These are phyloP conservation scores for Sandelia bainsii DNA, from an alignment of 2,797 vertebrate species.

Conservation along the genomic window DNA sequence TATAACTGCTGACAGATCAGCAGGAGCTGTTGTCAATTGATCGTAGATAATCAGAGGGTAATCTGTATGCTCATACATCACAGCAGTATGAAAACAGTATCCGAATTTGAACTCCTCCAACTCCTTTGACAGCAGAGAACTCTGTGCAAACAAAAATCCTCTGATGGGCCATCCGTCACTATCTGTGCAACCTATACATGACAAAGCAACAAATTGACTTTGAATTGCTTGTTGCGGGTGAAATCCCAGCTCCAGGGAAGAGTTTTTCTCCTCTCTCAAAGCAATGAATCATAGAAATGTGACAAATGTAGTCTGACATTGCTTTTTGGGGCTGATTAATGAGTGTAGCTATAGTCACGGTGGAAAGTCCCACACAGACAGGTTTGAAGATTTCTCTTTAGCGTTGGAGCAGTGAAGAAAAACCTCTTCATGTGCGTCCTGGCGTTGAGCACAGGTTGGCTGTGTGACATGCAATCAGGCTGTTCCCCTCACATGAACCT, in stretches of 20 bases:
- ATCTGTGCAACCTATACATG: conserved; percentile 71
- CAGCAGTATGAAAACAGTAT: conserved; percentile 36
- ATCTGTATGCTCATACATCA: conserved; percentile 59
- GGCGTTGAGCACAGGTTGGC: conserved; percentile 51
- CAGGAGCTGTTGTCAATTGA: conserved; percentile 60
- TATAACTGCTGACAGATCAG: conserved; percentile 35
- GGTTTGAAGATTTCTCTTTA: conserved; percentile 70
- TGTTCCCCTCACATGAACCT: conserved; percentile 64
- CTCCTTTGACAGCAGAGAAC: conserved; percentile 38
- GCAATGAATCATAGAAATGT: conserved; percentile 84
- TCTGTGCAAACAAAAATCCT: conserved; percentile 63
- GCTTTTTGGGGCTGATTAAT: conserved; percentile 84
- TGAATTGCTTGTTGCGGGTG: conserved; percentile 79
- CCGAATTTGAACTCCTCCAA: conserved; percentile 38
- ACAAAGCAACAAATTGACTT: conserved; percentile 83
- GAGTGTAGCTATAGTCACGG: conserved; percentile 74
- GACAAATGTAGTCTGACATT: conserved; percentile 81
- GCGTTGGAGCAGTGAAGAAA: conserved; percentile 67
- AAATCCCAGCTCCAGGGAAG: conserved; percentile 80
- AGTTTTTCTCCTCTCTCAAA: conserved; percentile 61
- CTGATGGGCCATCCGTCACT: conserved; percentile 75
- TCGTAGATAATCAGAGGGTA: conserved; percentile 53
- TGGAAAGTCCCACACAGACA: conserved; percentile 85
- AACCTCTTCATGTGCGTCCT: conserved; percentile 78
- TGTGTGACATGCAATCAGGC: conserved; percentile 54